A percentile compares a stretch with the other conserved stretches of the same genome.
Evolutionary conservation across 2,888 invertebrate species (phyloP).

Genomic region (Orthonychiurus folsomi): DNA sequence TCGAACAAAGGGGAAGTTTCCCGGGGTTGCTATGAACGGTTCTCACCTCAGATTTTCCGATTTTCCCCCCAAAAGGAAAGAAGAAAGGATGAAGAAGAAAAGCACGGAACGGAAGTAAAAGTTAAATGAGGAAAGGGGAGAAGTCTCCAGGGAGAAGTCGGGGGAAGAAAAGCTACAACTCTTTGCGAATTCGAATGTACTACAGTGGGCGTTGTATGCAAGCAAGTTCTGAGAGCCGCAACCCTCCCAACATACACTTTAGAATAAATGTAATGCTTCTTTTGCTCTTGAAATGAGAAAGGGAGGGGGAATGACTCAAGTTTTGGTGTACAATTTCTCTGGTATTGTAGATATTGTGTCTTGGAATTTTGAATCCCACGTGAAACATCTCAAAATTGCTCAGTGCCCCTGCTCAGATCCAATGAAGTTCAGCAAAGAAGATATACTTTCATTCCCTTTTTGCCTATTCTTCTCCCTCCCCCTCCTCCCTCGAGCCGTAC

Average conservation of each 20-base stretch:
- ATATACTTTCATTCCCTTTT: background rate
- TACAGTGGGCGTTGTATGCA: background rate
- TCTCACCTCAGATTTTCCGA: too few relatives aligned
- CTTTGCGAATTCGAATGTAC: background rate
- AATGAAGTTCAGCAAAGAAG: background rate
- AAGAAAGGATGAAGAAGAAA: background rate
- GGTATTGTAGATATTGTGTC: background rate
- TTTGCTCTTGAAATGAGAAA: background rate
- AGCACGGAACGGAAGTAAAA: background rate
- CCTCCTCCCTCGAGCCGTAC: background rate
- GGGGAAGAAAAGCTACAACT: background rate
- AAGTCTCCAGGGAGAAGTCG: background rate
- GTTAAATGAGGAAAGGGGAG: constrained; percentile 1
- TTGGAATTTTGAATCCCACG: background rate
- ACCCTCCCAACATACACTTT: background rate
- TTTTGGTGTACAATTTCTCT: background rate
- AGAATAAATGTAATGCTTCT: background rate
- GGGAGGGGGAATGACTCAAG: background rate
- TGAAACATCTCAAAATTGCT: background rate
- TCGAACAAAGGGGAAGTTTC: too few relatives aligned
- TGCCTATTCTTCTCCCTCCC: background rate
- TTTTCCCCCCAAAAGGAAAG: too few relatives aligned
- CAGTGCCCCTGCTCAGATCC: background rate
- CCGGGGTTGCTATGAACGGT: too few relatives aligned
- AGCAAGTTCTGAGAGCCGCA: background rate